Evolutionary conservation across 2,888 invertebrate genomes (phyloP), one percentile per base, ranked within the genome.

Genomic region (Troides oblongomaculatus): DNA sequence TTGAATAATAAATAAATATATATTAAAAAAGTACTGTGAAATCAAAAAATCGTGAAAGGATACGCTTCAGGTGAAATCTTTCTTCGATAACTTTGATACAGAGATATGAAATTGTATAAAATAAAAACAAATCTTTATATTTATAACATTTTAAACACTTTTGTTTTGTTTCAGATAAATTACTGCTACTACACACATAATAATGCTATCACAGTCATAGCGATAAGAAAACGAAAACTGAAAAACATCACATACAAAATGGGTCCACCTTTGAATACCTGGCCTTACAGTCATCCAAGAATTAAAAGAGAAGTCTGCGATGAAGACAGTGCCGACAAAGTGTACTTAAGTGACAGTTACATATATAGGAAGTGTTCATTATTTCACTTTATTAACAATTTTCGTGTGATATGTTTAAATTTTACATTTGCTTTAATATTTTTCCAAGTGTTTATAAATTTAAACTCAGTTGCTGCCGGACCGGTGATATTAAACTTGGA

Each of bases 401-500:
- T 85, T 66, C 79, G 87, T 71, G 81, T 82, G 72, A 62, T 87
- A 66, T 81, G 84, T 76, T 76, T 88, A 67, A 88, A 90, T 75
- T 86, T 88, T 70, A 86, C 89, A 12, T 81, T 88, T 68, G 79
- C 78, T 0, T 71, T 89, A 58, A 76, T 91, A 65, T 73, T 89
- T 58, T 74, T 89, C 63, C 89, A 90, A 80, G 78, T 88, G 74
- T 71, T 89, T 64, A 76, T 88, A 66, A 84, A 79, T 79, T 77
- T 85, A 63, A 84, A 81, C 71, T 80, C 77, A 30, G 92, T 86
- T 18, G 77, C 76, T 30, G 92, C 89, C 1, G 89, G 90, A 0
- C 92, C 92, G 2, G 90, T 92, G 56, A 75, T 90, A 72, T 75
- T 92, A 18, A 90, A 85, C 74, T 76, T 91, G 88, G 88, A 90